Evolutionary conservation across 2,797 vertebrate species (phyloP).

Genomic region (Pantherophis vulpinus): DNA sequence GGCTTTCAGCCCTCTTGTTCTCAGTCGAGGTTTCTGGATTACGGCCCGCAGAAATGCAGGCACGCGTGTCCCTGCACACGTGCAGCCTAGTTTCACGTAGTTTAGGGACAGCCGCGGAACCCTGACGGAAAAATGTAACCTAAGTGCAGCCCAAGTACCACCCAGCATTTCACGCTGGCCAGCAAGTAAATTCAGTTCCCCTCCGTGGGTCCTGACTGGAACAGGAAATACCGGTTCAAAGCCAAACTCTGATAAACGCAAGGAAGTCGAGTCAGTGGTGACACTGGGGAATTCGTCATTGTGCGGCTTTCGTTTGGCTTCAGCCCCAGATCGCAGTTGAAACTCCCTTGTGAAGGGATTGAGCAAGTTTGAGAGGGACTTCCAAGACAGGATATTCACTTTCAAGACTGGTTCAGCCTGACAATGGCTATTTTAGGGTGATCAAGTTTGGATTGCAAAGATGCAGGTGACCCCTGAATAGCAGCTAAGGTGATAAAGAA

Average conservation of each 20-base stretch:
- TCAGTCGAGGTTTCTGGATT: neutral
- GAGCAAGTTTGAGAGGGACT: neutral
- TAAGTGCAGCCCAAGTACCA: neutral
- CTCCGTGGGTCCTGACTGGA: neutral
- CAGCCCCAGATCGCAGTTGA: neutral
- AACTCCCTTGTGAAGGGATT: neutral
- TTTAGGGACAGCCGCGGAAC: neutral
- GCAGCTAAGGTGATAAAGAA: neutral
- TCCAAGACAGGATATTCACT: neutral
- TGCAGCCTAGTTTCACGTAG: neutral
- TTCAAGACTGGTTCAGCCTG: neutral
- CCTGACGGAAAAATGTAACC: too few species aligned
- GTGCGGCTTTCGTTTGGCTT: neutral
- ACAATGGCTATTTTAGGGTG: neutral
- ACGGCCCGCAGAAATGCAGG: neutral
- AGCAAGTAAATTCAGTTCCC: neutral
- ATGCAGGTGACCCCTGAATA: neutral
- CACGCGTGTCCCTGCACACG: neutral
- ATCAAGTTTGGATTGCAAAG: neutral
- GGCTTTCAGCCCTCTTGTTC: neutral
- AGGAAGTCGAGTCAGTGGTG: neutral
- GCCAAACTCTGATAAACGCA: slow-evolving; percentile 48
- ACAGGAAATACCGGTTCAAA: slow-evolving; percentile 73
- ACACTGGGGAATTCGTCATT: slow-evolving; percentile 46
- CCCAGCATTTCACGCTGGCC: neutral